These are phyloP conservation scores for Xenus cinereus DNA, from an alignment of 2,113 vertebrate genomes.

Conservation along the genomic window DNA sequence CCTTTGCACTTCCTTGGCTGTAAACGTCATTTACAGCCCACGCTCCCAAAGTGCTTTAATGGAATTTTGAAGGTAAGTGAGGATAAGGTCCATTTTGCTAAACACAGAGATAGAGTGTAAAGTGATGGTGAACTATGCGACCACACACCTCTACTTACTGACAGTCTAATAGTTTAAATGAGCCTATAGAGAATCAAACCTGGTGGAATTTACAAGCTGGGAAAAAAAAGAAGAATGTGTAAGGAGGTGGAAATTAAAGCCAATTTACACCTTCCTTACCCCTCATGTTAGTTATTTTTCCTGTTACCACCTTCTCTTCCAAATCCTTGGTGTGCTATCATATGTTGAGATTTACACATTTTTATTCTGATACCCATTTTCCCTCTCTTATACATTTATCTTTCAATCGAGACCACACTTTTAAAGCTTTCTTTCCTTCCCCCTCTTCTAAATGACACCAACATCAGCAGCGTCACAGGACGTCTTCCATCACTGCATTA, in stretches of 20 bases:
- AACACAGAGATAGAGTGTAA: background rate
- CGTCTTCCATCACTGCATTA: background rate
- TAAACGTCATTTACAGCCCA: background rate
- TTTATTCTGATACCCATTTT: background rate
- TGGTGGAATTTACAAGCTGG: background rate
- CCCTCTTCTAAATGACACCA: background rate
- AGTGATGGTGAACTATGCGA: background rate
- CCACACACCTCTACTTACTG: background rate
- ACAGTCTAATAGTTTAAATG: background rate
- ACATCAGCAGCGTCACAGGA: background rate
- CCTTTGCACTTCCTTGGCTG: background rate
- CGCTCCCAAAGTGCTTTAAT: background rate
- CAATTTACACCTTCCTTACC: background rate
- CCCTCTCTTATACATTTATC: background rate
- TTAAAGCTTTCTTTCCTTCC: background rate
- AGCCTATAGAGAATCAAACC: background rate
- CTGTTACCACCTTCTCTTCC: background rate
- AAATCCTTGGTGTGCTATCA: background rate
- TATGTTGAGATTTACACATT: background rate
- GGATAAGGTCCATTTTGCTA: background rate
- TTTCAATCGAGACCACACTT: background rate
- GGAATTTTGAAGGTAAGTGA: background rate
- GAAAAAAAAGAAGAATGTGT: background rate
- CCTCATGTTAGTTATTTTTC: background rate
- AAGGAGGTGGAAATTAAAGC: background rate